These are phyloP conservation scores for Lasioglossum lativentre DNA, from an alignment of 2,888 invertebrate species.

Conservation along the genomic window DNA sequence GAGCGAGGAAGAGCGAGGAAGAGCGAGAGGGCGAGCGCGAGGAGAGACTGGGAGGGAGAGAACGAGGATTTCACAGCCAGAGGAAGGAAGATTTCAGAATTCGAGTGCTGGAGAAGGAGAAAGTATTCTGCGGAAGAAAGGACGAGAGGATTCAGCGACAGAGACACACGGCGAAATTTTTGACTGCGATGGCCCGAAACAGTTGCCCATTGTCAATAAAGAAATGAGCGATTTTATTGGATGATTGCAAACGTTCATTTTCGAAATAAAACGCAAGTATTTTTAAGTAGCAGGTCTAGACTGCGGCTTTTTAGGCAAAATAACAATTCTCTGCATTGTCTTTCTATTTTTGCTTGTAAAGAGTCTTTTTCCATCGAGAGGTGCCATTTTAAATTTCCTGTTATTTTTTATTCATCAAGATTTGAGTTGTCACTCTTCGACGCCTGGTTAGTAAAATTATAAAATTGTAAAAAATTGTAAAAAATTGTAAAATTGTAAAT, in stretches of 20 bases:
- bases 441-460: too few species aligned
- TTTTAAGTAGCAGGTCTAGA: not conserved
- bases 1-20: slow-evolving; percentile 27
- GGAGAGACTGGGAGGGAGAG: slow-evolving; percentile 11
- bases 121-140: slow-evolving; percentile 4
- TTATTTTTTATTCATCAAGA: too few species aligned
- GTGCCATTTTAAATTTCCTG: too few species aligned
- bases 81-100: slow-evolving; percentile 25
- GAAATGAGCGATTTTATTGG: too few species aligned
- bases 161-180: slow-evolving; percentile 27
- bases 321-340: not conserved
- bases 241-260: not conserved
- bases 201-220: not conserved
- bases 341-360: too few species aligned
- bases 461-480: too few species aligned
- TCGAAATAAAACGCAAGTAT: not conserved
- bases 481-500: too few species aligned
- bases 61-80: slow-evolving; percentile 32
- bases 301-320: not conserved
- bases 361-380: too few species aligned
- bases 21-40: slow-evolving; percentile 18
- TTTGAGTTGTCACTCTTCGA: too few species aligned
- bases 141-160: not conserved
- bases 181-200: not conserved
- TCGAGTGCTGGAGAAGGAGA: not conserved